phyloP scores from a whole-genome alignment of 2,888 invertebrate genomes.

The Melitaea athalia region DNA sequence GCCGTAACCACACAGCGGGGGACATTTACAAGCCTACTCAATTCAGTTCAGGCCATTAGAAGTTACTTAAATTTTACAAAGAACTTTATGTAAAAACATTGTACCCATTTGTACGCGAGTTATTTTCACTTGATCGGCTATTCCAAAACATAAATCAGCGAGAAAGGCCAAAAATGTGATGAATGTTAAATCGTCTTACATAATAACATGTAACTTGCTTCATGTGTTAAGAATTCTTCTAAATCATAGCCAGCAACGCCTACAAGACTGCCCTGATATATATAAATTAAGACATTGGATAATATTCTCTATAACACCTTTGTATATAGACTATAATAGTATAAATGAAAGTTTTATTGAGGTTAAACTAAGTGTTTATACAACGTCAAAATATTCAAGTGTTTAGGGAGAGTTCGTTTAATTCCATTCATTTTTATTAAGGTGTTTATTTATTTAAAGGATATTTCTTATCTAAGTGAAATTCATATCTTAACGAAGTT shows the following conservation, averaged over 20 bases:
- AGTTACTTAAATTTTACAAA: too few relatives aligned
- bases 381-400: slow-evolving; percentile 29
- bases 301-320: background rate
- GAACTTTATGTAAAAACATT: too few relatives aligned
- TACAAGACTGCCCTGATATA: slow-evolving; percentile 17
- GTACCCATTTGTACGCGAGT: too few relatives aligned
- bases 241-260: slow-evolving; percentile 18
- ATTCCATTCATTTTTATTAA: slow-evolving; percentile 31
- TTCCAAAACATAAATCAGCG: background rate
- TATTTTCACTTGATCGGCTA: background rate
- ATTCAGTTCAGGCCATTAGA: too few relatives aligned
- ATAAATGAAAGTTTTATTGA: background rate
- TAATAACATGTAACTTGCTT: slow-evolving; percentile 12
- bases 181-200: background rate
- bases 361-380: slow-evolving; percentile 22
- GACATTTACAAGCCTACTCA: too few relatives aligned
- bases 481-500: background rate
- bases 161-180: background rate
- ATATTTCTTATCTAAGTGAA: slow-evolving; percentile 4
- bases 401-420: slow-evolving; percentile 40
- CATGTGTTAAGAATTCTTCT: slow-evolving; percentile 20
- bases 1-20: too few relatives aligned
- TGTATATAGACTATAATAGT: background rate
- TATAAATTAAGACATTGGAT: background rate
- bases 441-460: slow-evolving; percentile 31